A percentile compares a stretch with the other conserved stretches of the same genome.
Evolutionary conservation across 2,797 vertebrate genomes (phyloP).

Genomic region (Sebastes flavidus): DNA sequence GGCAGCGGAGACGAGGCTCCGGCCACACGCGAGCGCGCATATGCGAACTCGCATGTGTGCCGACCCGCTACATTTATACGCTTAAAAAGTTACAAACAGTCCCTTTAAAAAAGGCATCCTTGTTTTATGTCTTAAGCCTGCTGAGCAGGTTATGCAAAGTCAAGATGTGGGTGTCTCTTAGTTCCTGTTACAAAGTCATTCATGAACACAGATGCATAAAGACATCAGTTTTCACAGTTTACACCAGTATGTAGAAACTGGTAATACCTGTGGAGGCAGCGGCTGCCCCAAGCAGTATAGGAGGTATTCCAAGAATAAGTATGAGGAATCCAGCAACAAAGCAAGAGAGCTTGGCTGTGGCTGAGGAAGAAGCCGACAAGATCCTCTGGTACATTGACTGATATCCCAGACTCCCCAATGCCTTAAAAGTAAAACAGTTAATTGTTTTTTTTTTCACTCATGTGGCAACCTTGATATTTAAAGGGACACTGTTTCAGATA

Average conservation of each 20-base stretch:
- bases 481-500: neutral
- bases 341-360: slow-evolving; percentile 30
- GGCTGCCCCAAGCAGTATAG: slow-evolving; percentile 43
- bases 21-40: no score
- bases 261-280: slow-evolving; percentile 47
- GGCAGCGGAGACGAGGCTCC: no score
- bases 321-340: neutral
- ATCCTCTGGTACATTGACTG: slow-evolving; percentile 36
- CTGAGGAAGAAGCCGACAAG: slow-evolving; percentile 10
- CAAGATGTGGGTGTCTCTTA: no score
- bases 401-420: slow-evolving; percentile 23
- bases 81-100: no score
- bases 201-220: no score
- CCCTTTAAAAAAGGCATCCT: no score
- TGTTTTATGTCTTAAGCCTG: no score
- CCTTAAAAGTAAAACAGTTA: neutral
- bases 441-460: neutral
- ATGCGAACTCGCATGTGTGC: no score
- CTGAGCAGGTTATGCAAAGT: no score
- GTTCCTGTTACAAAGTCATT: no score
- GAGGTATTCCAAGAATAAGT: slow-evolving; percentile 9
- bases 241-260: neutral
- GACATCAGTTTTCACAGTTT: neutral
- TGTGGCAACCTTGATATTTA: neutral
- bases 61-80: no score